phyloP scores from a whole-genome alignment of 1,140 invertebrate species.

The Heliothis subflexa region DNA sequence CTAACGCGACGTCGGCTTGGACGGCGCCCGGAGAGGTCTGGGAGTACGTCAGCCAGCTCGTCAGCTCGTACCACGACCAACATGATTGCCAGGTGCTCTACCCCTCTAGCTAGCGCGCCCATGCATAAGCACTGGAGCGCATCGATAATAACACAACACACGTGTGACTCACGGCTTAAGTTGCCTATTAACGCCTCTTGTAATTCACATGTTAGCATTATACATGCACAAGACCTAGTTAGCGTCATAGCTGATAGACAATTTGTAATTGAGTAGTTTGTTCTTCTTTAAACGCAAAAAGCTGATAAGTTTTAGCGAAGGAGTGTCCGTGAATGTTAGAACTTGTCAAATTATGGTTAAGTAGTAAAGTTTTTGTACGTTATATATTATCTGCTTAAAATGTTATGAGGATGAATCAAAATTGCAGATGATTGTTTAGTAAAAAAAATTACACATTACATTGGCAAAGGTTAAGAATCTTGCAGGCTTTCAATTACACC shows the following conservation, averaged over 20 bases:
- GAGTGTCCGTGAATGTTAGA: background rate
- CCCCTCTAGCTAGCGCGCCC: constrained; percentile 22
- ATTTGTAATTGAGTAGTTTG: constrained; percentile 9
- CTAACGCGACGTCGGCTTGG: constrained; percentile 72
- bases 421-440: too few species aligned
- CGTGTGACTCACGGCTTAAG: constrained; percentile 62
- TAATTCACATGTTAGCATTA: constrained; percentile 64
- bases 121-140: constrained; percentile 42
- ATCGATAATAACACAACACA: constrained; percentile 52
- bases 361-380: too few species aligned
- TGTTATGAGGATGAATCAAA: too few species aligned
- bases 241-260: constrained; percentile 49
- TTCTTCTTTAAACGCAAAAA: background rate
- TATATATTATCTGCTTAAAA: too few species aligned
- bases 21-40: constrained; percentile 82
- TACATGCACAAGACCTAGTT: constrained; percentile 64
- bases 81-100: constrained; percentile 77
- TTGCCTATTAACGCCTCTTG: constrained; percentile 60
- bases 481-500: too few species aligned
- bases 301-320: background rate
- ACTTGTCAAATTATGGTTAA: background rate
- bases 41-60: constrained; percentile 83
- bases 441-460: too few species aligned
- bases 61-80: constrained; percentile 83
- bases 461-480: too few species aligned